Evolutionary conservation across 2,797 vertebrate species (phyloP).

Genomic region (Alouatta caraya): DNA sequence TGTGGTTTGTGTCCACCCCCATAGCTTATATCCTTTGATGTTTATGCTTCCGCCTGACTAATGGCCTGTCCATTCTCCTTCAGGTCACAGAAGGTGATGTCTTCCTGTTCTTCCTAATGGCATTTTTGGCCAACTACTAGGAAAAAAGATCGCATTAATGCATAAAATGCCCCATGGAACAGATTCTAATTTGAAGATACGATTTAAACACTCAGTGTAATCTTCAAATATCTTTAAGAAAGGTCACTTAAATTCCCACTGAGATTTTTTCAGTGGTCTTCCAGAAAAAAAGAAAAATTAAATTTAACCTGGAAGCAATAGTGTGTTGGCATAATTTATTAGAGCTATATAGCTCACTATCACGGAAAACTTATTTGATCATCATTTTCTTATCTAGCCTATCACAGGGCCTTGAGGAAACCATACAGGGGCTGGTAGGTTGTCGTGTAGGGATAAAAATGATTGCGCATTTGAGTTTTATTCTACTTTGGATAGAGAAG

Average conservation of each 20-base stretch:
- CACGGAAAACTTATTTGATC: neutral
- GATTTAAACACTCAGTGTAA: conserved; percentile 14
- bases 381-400: neutral
- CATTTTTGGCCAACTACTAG: conserved; percentile 45
- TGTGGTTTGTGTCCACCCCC: conserved; percentile 47
- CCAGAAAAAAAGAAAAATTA: conserved; percentile 5
- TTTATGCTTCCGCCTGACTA: conserved; percentile 42
- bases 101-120: conserved; percentile 57
- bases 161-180: neutral
- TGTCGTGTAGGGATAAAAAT: neutral
- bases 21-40: conserved; percentile 52
- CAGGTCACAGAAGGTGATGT: conserved; percentile 31
- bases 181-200: conserved; percentile 35
- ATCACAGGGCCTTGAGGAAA: neutral
- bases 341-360: neutral
- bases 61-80: conserved; percentile 43
- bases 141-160: conserved; percentile 40
- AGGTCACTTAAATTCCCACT: conserved; percentile 16
- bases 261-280: neutral
- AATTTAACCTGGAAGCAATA: neutral
- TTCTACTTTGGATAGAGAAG: neutral
- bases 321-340: neutral
- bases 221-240: conserved; percentile 38
- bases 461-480: neutral
- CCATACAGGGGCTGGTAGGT: neutral